Percentiles rank a stretch among this genome's conserved stretches.
Evolutionary conservation across 2,797 vertebrate species (phyloP).

Genomic region (Lithobates sylvaticus): DNA sequence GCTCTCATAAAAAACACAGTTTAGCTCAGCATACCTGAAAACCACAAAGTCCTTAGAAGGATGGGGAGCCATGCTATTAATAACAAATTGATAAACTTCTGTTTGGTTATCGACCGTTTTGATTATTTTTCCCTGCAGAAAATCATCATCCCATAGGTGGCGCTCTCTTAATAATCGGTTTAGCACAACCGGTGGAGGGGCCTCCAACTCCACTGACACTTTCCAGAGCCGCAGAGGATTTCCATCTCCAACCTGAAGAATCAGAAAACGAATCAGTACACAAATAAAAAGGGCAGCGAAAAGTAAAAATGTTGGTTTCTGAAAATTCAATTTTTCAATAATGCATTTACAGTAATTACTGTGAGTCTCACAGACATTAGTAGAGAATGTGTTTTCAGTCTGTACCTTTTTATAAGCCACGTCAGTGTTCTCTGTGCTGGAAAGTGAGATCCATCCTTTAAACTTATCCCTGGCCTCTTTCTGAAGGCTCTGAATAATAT

Average conservation of each 20-base stretch:
- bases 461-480: conserved; percentile 94
- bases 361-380: not conserved
- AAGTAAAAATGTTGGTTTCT: too few relatives aligned
- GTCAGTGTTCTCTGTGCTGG: conserved; percentile 88
- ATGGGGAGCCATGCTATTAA: conserved; percentile 95
- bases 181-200: conserved; percentile 91
- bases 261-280: not conserved
- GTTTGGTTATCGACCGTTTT: conserved; percentile 93
- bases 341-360: not conserved
- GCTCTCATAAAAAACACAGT: not conserved
- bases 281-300: not conserved
- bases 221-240: conserved; percentile 92
- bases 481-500: conserved; percentile 85
- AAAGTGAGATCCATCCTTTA: conserved; percentile 91
- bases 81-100: conserved; percentile 92
- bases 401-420: conserved; percentile 94
- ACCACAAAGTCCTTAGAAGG: conserved; percentile 92
- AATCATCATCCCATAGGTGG: conserved; percentile 96
- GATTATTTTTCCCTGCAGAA: conserved; percentile 93
- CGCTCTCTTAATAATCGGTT: conserved; percentile 94
- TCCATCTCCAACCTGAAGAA: conserved; percentile 89
- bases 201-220: conserved; percentile 93
- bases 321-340: not conserved
- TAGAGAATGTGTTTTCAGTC: not conserved
- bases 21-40: conserved; percentile 83